Base-by-base conservation (phyloP, 2,888 invertebrate species). In the Ormyrus rosae region DNA sequence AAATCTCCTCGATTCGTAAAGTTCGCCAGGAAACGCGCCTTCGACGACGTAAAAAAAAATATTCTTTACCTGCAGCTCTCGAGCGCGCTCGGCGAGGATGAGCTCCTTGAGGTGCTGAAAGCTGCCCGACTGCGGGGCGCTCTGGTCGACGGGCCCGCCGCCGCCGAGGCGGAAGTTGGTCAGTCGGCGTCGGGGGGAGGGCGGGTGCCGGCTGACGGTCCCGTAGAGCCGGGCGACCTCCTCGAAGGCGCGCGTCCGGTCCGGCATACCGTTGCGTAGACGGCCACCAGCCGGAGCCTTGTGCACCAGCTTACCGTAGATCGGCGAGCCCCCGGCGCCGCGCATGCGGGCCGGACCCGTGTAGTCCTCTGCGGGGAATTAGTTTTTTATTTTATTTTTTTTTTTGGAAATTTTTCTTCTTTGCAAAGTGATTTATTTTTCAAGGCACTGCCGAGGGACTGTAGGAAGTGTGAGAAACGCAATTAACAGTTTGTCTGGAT, bases 51-150 rank as follows among this genome's bases (percentile, higher is more conserved):
- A 19, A 2, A 19, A 19, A 19, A 19, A 19, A 1, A 6, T 5
- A 7, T 48, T 8, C 8, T 83, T 51, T 80, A 90, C 90, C 89
- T 89, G 87, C 81, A 96, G 91, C 87, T 96, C 96, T 64, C 95
- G 93, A 0, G 95, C 94, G 67, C 96, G 93, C 87, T 96, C 96
- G 51, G 94, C 95, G 72, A 95, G 93, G 85, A 96, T 95, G 84
- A 96, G 89, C 86, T 96, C 96, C 92, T 96, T 96, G 73, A 96
- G 92, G 84, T 95, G 94, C 85, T 96, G 95, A 88, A 96, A 96
- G 79, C 93, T 93, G 86, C 89, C 90, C 46, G 88, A 85, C 69
- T 89, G 89, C 1, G 90, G 87, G 58, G 60, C 51, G 6, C 48
- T 69, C 34, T 55, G 48, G 2, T 4, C 51, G 45, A 61, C 64